Conservation (phyloP, 1,140 invertebrate genomes). For the Papilio xuthus region DNA sequence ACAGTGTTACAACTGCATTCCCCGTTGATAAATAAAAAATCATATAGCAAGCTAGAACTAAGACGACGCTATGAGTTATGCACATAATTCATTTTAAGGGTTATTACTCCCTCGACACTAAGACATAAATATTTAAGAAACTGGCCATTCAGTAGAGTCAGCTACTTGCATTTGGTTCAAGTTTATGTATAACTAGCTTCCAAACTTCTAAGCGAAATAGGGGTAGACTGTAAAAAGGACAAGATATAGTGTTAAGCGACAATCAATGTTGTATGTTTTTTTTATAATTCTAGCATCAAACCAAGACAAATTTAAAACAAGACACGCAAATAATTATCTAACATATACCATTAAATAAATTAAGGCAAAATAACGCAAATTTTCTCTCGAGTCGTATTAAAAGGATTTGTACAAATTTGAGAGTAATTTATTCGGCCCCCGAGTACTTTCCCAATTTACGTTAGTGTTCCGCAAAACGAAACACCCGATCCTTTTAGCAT, state of each 20-base stretch:
- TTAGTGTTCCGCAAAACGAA: conserved; percentile 70
- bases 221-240: no score
- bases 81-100: conserved; percentile 51
- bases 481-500: conserved; percentile 68
- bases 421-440: conserved; percentile 40
- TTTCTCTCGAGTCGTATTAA: conserved; percentile 49
- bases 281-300: background rate
- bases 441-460: conserved; percentile 58
- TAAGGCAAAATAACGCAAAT: conserved; percentile 3
- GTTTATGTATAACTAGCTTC: background rate
- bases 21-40: conserved; percentile 60
- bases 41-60: conserved; percentile 60
- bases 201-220: no score
- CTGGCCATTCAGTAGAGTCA: background rate
- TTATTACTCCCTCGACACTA: conserved; percentile 18
- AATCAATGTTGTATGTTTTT: background rate
- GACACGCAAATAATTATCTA: background rate
- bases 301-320: background rate
- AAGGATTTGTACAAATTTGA: conserved; percentile 46
- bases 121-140: conserved; percentile 24
- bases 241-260: no score
- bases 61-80: conserved; percentile 69
- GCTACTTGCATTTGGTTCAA: background rate
- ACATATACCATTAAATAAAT: conserved; percentile 35
- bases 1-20: conserved; percentile 15